These are phyloP conservation scores for Netelia inedita DNA, from an alignment of 2,888 invertebrate species.

Conservation along the genomic window DNA sequence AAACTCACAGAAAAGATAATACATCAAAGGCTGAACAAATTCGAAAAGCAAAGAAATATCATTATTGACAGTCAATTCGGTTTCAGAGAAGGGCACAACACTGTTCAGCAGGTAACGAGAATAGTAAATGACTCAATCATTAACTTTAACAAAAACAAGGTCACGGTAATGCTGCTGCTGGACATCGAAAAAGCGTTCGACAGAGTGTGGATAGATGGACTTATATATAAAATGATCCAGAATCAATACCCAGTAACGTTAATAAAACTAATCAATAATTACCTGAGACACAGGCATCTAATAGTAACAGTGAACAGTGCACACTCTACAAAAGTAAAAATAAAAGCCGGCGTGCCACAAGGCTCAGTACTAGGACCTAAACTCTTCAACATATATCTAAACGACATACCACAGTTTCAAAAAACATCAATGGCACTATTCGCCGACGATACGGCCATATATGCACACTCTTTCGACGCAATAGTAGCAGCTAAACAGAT, in stretches of 20 bases:
- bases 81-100: conserved; percentile 75
- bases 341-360: conserved; percentile 68
- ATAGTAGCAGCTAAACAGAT: conserved; percentile 65
- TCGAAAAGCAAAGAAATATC: conserved; percentile 64
- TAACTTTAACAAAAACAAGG: conserved; percentile 72
- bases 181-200: too few relatives aligned
- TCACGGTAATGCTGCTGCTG: conserved; percentile 70
- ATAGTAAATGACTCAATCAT: conserved; percentile 73
- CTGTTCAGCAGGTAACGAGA: conserved; percentile 74
- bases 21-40: conserved; percentile 44
- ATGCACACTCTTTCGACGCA: conserved; percentile 23
- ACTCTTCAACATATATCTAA: conserved; percentile 71
- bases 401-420: conserved; percentile 61
- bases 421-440: conserved; percentile 63
- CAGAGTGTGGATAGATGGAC: too few relatives aligned
- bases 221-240: too few relatives aligned
- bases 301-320: conserved; percentile 68
- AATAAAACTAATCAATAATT: too few relatives aligned
- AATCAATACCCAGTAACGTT: too few relatives aligned
- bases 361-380: conserved; percentile 70
- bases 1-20: conserved; percentile 36
- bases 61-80: conserved; percentile 74
- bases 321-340: conserved; percentile 49
- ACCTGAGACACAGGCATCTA: conserved; percentile 58
- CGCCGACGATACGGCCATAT: conserved; percentile 71